Base-by-base conservation (phyloP, 2,113 vertebrate species). In the Rhipidura dahli region DNA sequence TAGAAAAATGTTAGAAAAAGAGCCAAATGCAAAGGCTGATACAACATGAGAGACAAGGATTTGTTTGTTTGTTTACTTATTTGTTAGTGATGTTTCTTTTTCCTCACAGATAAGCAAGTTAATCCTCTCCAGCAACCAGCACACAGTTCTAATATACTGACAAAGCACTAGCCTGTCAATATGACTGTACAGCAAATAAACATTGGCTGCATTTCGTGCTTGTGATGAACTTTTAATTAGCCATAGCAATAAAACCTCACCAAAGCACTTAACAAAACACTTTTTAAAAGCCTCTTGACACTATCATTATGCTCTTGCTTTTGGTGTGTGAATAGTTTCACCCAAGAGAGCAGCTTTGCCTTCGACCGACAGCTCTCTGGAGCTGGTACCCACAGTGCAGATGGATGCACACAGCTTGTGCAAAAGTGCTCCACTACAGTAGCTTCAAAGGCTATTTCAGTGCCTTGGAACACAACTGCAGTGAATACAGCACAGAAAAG, bases 341-440 rank as follows among this genome's bases (percentile, higher is more conserved):
- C n/a, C 20, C 42, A 75, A 27, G 73, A 70, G 47, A 82, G 31
- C n/a, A 70, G 47, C 51, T 50, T 39, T 70, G 27, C 44, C 40
- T 78, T 76, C 0, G 0, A 16, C 15, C 0, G 0, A 26, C 1
- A 1, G 51, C 30, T 77, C 79, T 72, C 37, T 16, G n/a, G 80
- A 56, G 42, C 42, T 78, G 73, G 44, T 47, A 35, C 42, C 37
- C 60, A 42, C 33, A 26, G 15, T 11, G 63, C 40, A 89, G 80
- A 44, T 40, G 45, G 23, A 33, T 33, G n/a, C 1, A 7, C 13
- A 20, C 28, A 56, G 39, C 37, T 49, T 57, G 31, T 33, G 42
- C 0, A 1, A 3, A 70, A 66, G 23, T 30, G 11, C 16, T 23
- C 5, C 14, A 2, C 33, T 24, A 35, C 0, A 68, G 44, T 44